Percentiles rank a stretch among this genome's conserved stretches.
Conservation (phyloP, 2,113 vertebrate species). For the Trematomus loennbergii region DNA sequence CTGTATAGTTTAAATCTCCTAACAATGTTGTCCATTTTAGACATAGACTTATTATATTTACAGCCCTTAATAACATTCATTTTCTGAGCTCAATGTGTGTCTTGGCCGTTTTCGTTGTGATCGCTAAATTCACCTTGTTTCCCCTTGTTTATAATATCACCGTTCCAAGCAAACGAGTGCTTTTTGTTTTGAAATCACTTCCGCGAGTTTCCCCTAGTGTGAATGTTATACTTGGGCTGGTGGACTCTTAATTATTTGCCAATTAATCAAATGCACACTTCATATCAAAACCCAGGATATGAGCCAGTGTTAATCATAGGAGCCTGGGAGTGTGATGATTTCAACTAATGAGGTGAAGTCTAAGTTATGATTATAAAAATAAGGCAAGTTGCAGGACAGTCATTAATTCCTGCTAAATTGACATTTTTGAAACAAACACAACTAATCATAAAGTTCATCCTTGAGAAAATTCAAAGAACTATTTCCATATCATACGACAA, state of each 20-base stretch:
- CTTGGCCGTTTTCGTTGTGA: too few species aligned
- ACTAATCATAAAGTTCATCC: background rate
- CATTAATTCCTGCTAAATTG: background rate
- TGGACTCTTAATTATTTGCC: slow-evolving; percentile 21
- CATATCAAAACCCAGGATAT: slow-evolving; percentile 26
- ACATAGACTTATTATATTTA: too few species aligned
- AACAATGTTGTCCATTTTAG: too few species aligned
- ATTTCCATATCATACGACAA: background rate
- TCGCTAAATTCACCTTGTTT: too few species aligned
- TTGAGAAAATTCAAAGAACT: background rate
- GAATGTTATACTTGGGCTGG: slow-evolving; percentile 20
- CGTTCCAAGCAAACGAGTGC: too few species aligned
- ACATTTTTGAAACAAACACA: background rate
- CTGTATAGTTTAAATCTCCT: too few species aligned
- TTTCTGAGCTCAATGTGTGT: too few species aligned
- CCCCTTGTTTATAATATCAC: too few species aligned
- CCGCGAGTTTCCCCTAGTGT: background rate
- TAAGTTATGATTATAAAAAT: slow-evolving; percentile 23
- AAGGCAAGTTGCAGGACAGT: background rate
- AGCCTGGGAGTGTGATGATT: slow-evolving; percentile 21
- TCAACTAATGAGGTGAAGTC: slow-evolving; percentile 22
- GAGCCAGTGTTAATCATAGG: slow-evolving; percentile 26
- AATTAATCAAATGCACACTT: slow-evolving; percentile 45
- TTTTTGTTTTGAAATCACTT: too few species aligned
- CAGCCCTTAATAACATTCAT: too few species aligned